A percentile compares a stretch with the other conserved stretches of the same genome.
Conservation (phyloP, 2,113 vertebrate genomes). For the Apodemus speciosus region DNA sequence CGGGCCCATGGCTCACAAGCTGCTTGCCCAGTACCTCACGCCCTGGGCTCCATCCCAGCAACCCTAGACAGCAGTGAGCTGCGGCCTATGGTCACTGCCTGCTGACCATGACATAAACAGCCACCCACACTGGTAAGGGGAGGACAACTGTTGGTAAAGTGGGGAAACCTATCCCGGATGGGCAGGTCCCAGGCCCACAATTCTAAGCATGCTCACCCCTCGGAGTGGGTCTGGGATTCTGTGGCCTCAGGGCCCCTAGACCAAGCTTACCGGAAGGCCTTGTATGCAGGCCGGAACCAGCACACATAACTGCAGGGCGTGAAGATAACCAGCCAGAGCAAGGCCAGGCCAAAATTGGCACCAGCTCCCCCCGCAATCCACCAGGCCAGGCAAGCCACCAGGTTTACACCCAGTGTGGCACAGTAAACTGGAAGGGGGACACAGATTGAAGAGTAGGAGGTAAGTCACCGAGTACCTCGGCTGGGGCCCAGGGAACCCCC, state of each 20-base stretch:
- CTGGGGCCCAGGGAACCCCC: neutral
- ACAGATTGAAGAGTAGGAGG: neutral
- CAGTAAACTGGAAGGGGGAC: conserved; percentile 89
- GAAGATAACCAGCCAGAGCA: conserved; percentile 95
- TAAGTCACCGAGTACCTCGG: neutral
- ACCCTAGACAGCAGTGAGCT: too few relatives aligned
- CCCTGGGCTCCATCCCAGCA: neutral
- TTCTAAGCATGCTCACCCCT: neutral
- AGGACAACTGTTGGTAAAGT: fast-evolving
- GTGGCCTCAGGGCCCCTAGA: too few relatives aligned
- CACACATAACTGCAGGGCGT: conserved; percentile 94
- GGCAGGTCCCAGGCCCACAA: neutral
- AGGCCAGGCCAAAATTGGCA: conserved; percentile 91
- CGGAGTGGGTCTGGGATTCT: neutral
- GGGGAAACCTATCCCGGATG: too few relatives aligned
- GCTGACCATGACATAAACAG: fast-evolving
- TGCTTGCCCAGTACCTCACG: too few relatives aligned
- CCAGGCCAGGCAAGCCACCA: conserved; percentile 95
- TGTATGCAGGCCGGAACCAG: conserved; percentile 96
- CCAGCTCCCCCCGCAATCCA: conserved; percentile 90
- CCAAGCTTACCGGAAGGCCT: conserved; percentile 92
- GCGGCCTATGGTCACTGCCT: neutral
- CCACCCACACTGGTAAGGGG: fast-evolving
- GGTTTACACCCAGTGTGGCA: conserved; percentile 88
- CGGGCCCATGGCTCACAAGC: neutral